These are phyloP conservation scores for Drosophila orena DNA, from an alignment of 1,140 invertebrate genomes.

Conservation along the genomic window DNA sequence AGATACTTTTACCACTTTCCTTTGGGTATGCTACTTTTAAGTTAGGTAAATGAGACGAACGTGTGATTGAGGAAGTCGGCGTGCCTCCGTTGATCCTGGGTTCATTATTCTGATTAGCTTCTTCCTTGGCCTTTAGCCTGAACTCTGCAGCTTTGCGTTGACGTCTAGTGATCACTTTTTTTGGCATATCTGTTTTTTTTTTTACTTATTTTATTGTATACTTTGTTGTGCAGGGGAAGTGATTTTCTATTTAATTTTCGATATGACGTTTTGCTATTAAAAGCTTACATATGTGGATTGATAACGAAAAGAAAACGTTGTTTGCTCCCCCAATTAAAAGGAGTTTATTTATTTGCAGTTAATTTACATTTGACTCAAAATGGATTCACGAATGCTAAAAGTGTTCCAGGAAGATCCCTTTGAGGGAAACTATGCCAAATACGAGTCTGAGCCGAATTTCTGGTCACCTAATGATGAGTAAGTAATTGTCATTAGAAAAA, in stretches of 20 bases:
- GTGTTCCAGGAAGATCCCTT: constrained; percentile 81
- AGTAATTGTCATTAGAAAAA: constrained; percentile 18
- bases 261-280: no score
- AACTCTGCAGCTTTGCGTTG: constrained; percentile 56
- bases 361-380: constrained; percentile 19
- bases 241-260: background rate
- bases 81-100: no score
- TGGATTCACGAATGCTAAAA: constrained; percentile 80
- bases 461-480: constrained; percentile 79
- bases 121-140: constrained; percentile 4
- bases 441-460: constrained; percentile 67
- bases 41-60: background rate
- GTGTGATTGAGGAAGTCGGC: background rate
- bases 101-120: background rate
- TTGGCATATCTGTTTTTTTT: constrained; percentile 44
- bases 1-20: background rate
- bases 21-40: background rate
- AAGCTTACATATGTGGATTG: background rate
- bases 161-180: constrained; percentile 58
- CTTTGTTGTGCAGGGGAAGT: background rate
- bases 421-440: constrained; percentile 75
- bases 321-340: background rate
- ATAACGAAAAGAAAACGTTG: background rate
- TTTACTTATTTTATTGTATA: background rate
- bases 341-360: constrained; percentile 5